A percentile compares a stretch with the other conserved stretches of the same genome.
These are phyloP conservation scores for Nasonia oneida DNA, from an alignment of 2,888 invertebrate genomes.

Conservation along the genomic window DNA sequence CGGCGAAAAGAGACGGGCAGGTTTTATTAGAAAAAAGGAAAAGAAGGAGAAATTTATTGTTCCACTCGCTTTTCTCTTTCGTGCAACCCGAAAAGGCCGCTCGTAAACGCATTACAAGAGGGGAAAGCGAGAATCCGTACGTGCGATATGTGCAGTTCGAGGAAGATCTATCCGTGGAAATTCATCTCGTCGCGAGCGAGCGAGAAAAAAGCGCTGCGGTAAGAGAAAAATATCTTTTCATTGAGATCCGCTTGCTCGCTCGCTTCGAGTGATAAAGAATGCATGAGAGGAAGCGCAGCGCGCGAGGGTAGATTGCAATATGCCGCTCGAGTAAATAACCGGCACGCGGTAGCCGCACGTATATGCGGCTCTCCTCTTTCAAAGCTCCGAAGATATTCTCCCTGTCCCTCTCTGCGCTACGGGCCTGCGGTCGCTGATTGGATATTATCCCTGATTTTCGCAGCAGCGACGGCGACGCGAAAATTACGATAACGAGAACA, in stretches of 20 bases:
- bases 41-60: too few relatives aligned
- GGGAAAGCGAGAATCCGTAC: not conserved
- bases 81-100: not conserved
- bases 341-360: not conserved
- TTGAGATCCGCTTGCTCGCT: not conserved
- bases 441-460: slow-evolving; percentile 57
- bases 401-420: not conserved
- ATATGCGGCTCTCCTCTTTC: not conserved
- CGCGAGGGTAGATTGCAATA: slow-evolving; percentile 47
- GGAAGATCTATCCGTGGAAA: not conserved
- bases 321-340: slow-evolving; percentile 52
- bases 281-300: slow-evolving; percentile 43
- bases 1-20: slow-evolving; percentile 36
- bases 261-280: slow-evolving; percentile 37
- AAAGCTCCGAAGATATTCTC: not conserved
- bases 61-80: not conserved
- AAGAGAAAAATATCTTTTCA: slow-evolving; percentile 56
- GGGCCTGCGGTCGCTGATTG: slow-evolving; percentile 50
- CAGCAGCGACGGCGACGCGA: slow-evolving; percentile 36
- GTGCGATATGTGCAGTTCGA: not conserved
- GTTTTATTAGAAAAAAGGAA: slow-evolving; percentile 37
- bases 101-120: not conserved
- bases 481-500: slow-evolving; percentile 59
- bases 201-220: slow-evolving; percentile 23
- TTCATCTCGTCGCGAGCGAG: not conserved